Base-by-base conservation (phyloP, 2,888 invertebrate species). In the Rhopalosiphum nymphaeae region DNA sequence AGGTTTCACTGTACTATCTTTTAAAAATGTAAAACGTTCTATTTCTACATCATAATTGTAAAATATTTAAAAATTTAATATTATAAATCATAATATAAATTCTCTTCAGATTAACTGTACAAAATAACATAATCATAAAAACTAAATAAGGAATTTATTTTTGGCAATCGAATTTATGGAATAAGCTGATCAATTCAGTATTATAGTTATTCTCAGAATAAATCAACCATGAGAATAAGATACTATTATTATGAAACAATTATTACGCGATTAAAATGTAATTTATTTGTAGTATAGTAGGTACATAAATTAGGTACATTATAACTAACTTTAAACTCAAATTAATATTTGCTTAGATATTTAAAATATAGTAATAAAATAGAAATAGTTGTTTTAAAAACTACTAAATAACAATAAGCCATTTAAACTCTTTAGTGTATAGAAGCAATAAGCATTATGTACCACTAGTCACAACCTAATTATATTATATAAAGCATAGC, bases 341-440 rank as follows among this genome's bases (percentile, higher is more conserved):
- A 29, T 53, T 78, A 36, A 53, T 61, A 36, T 26, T 78, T 91
- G 1, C 9, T 26, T 42, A 42, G 26, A 42, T 29, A 84, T 91
- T 36, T n/a, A 10, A 67, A 67, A 21, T 36, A 78, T 42, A 36
- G 36, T 36, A 36, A 13, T n/a, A 46, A 46, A 46, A 46, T 46
- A 46, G 5, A 46, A 61, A 26, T 61, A 26, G 16, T 49, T 61
- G 1, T 53, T 78, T 53, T 49, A 56, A 56, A 53, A 49, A 42
- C 29, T 42, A 90, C 84, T 91, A 91, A 91, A 91, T 36, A 78
- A 7, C 78, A 78, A 36, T 78, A 78, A 84, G 42, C 29, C 42
- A 56, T 84, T 91, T 84, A 91, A 91, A 44, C 36, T 4, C 0
- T 21, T 0, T 9, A 78, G 36, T 9, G 78, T 36, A 21, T 36